phyloP scores from a whole-genome alignment of 2,888 invertebrate species.

The Ennomos fuscantarius region DNA sequence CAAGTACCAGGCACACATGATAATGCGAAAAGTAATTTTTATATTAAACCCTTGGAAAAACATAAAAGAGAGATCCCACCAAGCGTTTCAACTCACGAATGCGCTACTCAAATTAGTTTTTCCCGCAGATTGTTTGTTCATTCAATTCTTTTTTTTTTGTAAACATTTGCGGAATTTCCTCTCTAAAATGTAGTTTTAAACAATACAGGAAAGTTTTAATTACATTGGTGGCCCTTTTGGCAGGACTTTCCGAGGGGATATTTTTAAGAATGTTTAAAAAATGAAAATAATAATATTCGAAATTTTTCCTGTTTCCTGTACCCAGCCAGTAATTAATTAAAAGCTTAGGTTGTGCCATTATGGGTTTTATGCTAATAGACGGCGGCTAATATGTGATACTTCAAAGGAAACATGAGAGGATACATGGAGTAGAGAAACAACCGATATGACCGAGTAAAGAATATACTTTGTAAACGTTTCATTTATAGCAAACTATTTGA shows the following conservation, averaged over 20 bases:
- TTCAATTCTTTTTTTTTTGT: constrained; percentile 62
- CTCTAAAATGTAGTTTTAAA: constrained; percentile 30
- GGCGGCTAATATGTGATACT: constrained; percentile 70
- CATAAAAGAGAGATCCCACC: constrained; percentile 76
- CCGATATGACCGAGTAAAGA: no score
- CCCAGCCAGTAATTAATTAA: constrained; percentile 79
- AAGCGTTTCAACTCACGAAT: constrained; percentile 59
- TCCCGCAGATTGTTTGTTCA: constrained; percentile 78
- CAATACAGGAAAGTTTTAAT: constrained; percentile 45
- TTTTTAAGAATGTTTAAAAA: constrained; percentile 52
- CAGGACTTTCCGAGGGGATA: constrained; percentile 2
- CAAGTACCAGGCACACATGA: constrained; percentile 72
- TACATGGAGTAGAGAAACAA: constrained; percentile 21
- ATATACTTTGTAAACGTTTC: no score
- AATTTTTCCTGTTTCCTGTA: constrained; percentile 50
- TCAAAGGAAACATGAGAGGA: constrained; percentile 63
- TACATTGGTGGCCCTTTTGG: constrained; percentile 40
- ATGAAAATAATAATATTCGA: constrained; percentile 59
- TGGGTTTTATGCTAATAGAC: constrained; percentile 80
- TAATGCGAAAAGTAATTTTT: constrained; percentile 82
- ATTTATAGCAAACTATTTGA: no score
- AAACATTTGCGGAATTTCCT: constrained; percentile 78
- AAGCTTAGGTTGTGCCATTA: constrained; percentile 74
- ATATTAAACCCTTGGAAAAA: constrained; percentile 80
- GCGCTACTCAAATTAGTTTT: constrained; percentile 82